Percentiles rank a stretch among this genome's conserved stretches.
Evolutionary conservation across 2,888 invertebrate genomes (phyloP).

Genomic region (Cephus pygmeus): DNA sequence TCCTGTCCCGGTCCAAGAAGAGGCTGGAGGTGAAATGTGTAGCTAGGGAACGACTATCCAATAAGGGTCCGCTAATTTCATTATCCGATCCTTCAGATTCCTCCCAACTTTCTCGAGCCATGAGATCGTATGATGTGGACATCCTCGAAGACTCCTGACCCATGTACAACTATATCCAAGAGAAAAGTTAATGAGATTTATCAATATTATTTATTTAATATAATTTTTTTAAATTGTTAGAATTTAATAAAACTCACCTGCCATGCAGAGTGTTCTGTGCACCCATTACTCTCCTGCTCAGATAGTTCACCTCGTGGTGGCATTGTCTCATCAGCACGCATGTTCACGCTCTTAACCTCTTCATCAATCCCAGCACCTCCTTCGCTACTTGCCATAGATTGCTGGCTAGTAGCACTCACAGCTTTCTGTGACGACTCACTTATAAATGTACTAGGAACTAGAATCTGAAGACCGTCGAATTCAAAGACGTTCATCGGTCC

Average conservation of each 20-base stretch:
- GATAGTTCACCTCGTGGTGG: conserved; percentile 88
- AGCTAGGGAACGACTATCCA: conserved; percentile 62
- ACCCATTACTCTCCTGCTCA: conserved; percentile 87
- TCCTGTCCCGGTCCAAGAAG: conserved; percentile 61
- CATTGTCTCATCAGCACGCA: conserved; percentile 88
- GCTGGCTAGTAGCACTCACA: conserved; percentile 62
- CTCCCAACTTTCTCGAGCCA: conserved; percentile 77
- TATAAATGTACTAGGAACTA: conserved; percentile 64
- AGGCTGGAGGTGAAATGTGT: conserved; percentile 63
- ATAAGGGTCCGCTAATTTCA: conserved; percentile 59
- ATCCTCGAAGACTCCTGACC: conserved; percentile 70
- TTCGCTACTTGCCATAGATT: conserved; percentile 62
- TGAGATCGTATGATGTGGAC: conserved; percentile 73
- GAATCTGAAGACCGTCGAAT: conserved; percentile 67
- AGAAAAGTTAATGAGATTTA: conserved; percentile 13
- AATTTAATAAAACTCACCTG: conserved; percentile 72
- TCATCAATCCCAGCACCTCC: conserved; percentile 60
- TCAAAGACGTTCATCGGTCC: conserved; percentile 67
- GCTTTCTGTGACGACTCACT: conserved; percentile 64
- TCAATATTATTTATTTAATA: neutral
- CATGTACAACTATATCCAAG: conserved; percentile 66
- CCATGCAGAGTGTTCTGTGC: conserved; percentile 82
- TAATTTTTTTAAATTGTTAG: neutral
- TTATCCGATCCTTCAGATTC: conserved; percentile 77
- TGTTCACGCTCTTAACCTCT: conserved; percentile 72